Percentiles rank a stretch among this genome's conserved stretches.
These are phyloP conservation scores for Spongia lamella DNA, from an alignment of 37 sponge, comb jelly and placozoan species.

Conservation along the genomic window DNA sequence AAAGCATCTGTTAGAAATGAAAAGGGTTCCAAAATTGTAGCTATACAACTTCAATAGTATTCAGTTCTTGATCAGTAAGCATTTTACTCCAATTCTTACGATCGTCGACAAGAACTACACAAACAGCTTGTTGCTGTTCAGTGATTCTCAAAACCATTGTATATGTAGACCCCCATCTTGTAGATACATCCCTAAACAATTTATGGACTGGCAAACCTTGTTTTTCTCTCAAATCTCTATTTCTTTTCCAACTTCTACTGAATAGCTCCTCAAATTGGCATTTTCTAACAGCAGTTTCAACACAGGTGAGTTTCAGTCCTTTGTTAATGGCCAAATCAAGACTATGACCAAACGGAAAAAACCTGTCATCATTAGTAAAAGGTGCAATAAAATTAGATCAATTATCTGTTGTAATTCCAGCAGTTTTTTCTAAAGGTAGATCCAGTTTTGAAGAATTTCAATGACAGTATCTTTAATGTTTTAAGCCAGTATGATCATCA, in stretches of 20 bases:
- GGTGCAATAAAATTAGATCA: too few species aligned
- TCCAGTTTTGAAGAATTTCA: too few species aligned
- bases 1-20: conserved; percentile 37
- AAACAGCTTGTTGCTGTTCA: conserved; percentile 38
- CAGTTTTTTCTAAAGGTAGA: too few species aligned
- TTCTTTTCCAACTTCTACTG: conserved; percentile 39
- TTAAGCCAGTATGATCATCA: too few species aligned
- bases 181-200: conserved; percentile 6
- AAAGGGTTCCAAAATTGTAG: conserved; percentile 24
- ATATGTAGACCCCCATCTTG: conserved; percentile 36
- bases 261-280: conserved; percentile 30
- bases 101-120: conserved; percentile 34
- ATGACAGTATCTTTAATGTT: too few species aligned
- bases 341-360: conserved; percentile 21
- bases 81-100: conserved; percentile 28
- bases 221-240: conserved; percentile 30
- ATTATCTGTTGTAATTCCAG: too few species aligned
- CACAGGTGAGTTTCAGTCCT: background rate
- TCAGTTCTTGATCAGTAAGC: conserved; percentile 34
- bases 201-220: conserved; percentile 32
- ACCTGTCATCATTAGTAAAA: too few species aligned
- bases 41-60: conserved; percentile 21
- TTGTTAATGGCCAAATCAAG: conserved; percentile 34
- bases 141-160: conserved; percentile 26
- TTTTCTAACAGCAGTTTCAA: conserved; percentile 12